Base-by-base conservation (phyloP, 2,888 invertebrate genomes). In the Campaea margaritaria region DNA sequence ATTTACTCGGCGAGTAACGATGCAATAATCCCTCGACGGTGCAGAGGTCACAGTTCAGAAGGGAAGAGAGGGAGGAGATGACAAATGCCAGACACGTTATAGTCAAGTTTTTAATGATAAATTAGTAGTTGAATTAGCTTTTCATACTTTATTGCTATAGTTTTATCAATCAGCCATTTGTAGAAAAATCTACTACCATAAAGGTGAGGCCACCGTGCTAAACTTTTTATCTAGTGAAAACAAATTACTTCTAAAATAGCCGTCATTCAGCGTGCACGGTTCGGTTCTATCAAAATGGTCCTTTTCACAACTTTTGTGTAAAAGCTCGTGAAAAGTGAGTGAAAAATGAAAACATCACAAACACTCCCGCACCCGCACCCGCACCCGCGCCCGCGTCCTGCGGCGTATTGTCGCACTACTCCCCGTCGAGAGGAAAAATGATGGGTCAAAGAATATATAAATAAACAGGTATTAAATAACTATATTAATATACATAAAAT, bases 321-420 rank as follows among this genome's bases (percentile, higher is more conserved):
- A 76, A 73, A 76, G 75, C 79, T 75, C 74, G 77, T 80, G 81
- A 77, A 84, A 86, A 85, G 80, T 82, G 82, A 82, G 82, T 87
- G 87, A 87, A 89, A 88, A 89, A 89, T 89, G 87, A 83, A 90
- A 87, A 89, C 84, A 88, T 87, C 86, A 87, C 76, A 68, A 83
- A 83, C 87, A 87, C 73, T 44, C 66, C 67, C 65, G 57, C 62
- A 58, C 62, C 60, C n/a, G n/a, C n/a, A n/a, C n/a, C n/a, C n/a
- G n/a, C n/a, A n/a, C n/a, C n/a, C n/a, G n/a, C n/a, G n/a, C n/a
- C 55, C 68, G 58, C 63, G 61, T 58, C 69, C 70, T 70, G 60
- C 73, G 77, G 76, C 73, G 80, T 73, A 85, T 87, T 87, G 88
- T 90, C 86, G 78, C 86, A 81, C 85, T 82, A 81, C 83, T 82